Percentiles rank a stretch among this genome's conserved stretches.
phyloP scores from a whole-genome alignment of 2,113 vertebrate genomes.

The Takifugu bimaculatus region DNA sequence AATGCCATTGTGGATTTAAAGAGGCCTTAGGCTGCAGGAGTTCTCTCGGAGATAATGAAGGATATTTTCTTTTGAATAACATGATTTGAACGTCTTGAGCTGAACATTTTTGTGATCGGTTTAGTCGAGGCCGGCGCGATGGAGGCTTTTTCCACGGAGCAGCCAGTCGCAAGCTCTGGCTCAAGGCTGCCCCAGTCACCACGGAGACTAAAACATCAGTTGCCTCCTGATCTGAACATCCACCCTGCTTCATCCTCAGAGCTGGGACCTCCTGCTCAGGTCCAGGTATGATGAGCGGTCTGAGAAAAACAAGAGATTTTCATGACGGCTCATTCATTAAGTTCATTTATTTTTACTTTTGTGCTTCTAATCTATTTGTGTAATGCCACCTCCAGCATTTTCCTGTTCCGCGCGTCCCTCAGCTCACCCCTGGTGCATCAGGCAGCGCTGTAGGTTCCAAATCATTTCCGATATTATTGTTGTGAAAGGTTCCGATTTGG shows the following conservation, averaged over 20 bases:
- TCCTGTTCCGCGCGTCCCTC: conserved; percentile 81
- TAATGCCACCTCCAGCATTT: conserved; percentile 54
- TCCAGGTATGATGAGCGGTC: conserved; percentile 48
- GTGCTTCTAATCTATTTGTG: neutral
- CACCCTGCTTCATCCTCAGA: conserved; percentile 85
- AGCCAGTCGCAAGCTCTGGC: conserved; percentile 82
- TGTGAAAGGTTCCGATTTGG: neutral
- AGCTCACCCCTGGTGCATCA: conserved; percentile 81
- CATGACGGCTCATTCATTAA: neutral
- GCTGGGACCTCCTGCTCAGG: conserved; percentile 85
- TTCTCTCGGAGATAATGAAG: neutral
- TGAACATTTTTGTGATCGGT: conserved; percentile 4
- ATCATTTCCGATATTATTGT: neutral
- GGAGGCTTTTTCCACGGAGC: conserved; percentile 83
- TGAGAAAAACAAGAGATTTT: neutral
- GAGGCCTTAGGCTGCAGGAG: no score
- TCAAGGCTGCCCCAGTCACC: conserved; percentile 86
- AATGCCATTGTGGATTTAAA: no score
- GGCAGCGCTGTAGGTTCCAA: conserved; percentile 80
- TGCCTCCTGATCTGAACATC: conserved; percentile 86
- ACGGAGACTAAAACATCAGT: conserved; percentile 81
- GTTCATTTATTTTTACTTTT: neutral
- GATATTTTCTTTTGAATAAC: neutral
- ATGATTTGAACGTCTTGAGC: neutral
- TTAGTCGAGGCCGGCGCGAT: conserved; percentile 79